Conservation (phyloP, 2,113 vertebrate genomes). For the Gallinago paraguaiae region DNA sequence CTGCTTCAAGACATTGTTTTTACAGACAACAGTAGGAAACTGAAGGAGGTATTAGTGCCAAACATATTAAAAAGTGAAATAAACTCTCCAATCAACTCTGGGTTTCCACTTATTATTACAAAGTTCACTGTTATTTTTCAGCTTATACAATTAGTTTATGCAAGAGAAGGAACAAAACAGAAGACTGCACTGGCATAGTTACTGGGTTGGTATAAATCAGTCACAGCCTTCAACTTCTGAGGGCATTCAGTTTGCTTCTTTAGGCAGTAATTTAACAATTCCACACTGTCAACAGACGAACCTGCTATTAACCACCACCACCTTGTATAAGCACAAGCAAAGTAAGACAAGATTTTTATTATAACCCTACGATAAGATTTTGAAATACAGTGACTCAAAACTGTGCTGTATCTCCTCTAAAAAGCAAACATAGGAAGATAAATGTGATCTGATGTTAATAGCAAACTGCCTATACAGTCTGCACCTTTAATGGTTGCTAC, state of each 20-base stretch:
- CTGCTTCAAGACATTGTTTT: constrained; percentile 77
- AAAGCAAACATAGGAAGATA: background rate
- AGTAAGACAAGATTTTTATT: background rate
- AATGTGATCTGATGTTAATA: background rate
- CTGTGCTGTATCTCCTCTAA: background rate
- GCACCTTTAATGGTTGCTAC: background rate
- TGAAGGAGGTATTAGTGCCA: constrained; percentile 63
- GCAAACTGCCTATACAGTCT: background rate
- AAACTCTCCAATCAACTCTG: constrained; percentile 35
- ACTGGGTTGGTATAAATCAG: background rate
- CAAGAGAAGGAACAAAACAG: background rate
- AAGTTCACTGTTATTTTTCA: background rate
- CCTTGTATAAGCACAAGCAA: background rate
- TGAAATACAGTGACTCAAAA: background rate
- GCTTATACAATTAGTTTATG: constrained; percentile 32
- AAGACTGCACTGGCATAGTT: background rate
- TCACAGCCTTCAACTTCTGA: background rate
- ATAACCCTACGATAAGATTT: background rate
- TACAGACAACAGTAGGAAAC: constrained; percentile 78
- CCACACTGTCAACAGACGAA: background rate
- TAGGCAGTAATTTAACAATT: background rate
- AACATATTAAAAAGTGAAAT: constrained; percentile 63
- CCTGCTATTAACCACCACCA: background rate
- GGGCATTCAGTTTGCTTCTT: background rate
- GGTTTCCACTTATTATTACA: constrained; percentile 51